These are phyloP conservation scores for Tenthredo amoena DNA, from an alignment of 2,888 invertebrate genomes.

Conservation along the genomic window DNA sequence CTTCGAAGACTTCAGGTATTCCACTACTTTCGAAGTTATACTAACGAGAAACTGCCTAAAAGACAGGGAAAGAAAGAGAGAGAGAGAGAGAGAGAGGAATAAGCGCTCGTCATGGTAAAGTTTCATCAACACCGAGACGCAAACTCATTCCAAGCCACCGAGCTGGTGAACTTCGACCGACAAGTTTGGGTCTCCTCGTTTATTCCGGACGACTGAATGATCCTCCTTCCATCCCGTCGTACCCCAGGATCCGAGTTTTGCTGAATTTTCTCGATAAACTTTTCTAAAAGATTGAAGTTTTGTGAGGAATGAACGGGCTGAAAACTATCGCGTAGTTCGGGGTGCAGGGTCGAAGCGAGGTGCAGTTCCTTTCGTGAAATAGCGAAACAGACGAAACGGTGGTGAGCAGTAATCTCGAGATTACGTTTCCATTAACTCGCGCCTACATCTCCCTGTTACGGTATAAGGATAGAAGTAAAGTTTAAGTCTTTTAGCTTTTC, in stretches of 20 bases:
- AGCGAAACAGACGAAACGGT: neutral
- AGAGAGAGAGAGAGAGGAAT: slow-evolving; percentile 63
- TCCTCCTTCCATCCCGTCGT: slow-evolving; percentile 71
- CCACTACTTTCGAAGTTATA: neutral
- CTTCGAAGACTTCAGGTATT: neutral
- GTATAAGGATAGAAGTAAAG: slow-evolving; percentile 58
- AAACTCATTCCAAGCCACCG: slow-evolving; percentile 75
- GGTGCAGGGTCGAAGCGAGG: neutral
- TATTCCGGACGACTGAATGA: slow-evolving; percentile 70
- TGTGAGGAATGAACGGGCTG: neutral
- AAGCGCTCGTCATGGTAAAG: slow-evolving; percentile 76
- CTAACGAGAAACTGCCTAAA: neutral
- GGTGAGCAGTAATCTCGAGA: slow-evolving; percentile 42
- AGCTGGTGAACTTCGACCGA: slow-evolving; percentile 74
- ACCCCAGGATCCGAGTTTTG: neutral
- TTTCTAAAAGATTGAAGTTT: neutral
- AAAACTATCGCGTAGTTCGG: neutral
- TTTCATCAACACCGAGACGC: slow-evolving; percentile 75
- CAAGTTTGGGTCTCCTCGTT: slow-evolving; percentile 77
- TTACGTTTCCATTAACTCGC: slow-evolving; percentile 51
- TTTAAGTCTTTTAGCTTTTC: slow-evolving; percentile 73
- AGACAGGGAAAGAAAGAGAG: slow-evolving; percentile 58
- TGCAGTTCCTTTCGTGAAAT: neutral
- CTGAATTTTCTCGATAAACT: slow-evolving; percentile 29
- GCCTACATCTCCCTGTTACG: slow-evolving; percentile 9